Base-by-base conservation (phyloP, 2,888 invertebrate genomes). In the Eupithecia subumbrata region DNA sequence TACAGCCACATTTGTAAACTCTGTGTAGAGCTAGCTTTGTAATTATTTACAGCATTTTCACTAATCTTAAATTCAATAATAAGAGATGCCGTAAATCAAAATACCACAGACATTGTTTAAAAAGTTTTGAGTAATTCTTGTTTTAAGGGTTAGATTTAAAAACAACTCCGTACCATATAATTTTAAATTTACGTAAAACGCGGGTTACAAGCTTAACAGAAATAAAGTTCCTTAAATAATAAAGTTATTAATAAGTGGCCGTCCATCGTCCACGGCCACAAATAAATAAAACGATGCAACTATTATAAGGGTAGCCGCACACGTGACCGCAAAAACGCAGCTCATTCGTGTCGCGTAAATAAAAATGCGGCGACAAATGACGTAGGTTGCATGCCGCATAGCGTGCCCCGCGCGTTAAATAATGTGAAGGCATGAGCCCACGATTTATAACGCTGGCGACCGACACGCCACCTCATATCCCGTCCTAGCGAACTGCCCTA, bases 331-430 rank as follows among this genome's bases (percentile, higher is more conserved):
- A 74, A 70, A 76, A 76, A 78, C 76, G 80, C 77, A 75, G 76
- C 72, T 56, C 76, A 70, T 72, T 80, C 75, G 73, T 71, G 71
- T 72, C 75, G 76, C 78, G 74, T 78, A 76, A 79, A 81, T 82
- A 81, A 81, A 82, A 82, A 81, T 74, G 80, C 79, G 76, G 69
- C 79, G 81, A 80, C 80, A 80, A 85, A 85, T 86, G 85, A 83
- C 81, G 84, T 78, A 69, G 80, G 74, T 79, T 73, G 76, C 80
- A 80, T 82, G 82, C 77, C 83, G 81, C 78, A 81, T 88, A 80
- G 86, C 89, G 87, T 88, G 89, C 81, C 80, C 78, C 77, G 73
- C 81, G 86, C 86, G 87, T 86, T 88, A 88, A 88, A 88, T 87
- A 88, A 87, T 84, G 86, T 86, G 85, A 84, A 86, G 86, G 86